phyloP scores from a whole-genome alignment of 2,113 vertebrate genomes.

The Entelurus aequoreus region DNA sequence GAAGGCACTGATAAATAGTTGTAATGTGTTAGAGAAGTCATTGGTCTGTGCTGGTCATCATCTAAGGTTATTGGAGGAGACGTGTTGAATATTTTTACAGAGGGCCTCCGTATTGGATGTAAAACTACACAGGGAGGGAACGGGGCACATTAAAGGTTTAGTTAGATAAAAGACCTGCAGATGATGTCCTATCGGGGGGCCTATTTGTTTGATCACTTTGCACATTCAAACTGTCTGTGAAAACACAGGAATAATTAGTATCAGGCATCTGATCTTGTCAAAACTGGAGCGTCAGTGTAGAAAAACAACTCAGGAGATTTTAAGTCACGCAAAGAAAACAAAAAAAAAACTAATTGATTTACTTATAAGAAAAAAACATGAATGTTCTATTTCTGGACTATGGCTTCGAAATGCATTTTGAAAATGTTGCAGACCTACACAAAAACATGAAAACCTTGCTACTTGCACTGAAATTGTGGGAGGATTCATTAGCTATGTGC shows the following conservation, averaged over 20 bases:
- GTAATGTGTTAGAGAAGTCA: constrained; percentile 33
- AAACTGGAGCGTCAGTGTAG: no score
- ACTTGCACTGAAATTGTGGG: constrained; percentile 37
- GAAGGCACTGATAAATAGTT: constrained; percentile 57
- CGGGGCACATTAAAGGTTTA: constrained; percentile 12
- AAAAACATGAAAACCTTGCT: not conserved
- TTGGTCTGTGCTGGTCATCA: constrained; percentile 40
- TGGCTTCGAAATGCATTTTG: constrained; percentile 21
- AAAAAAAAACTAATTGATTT: not conserved
- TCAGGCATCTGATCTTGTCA: no score
- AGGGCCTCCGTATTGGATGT: constrained; percentile 9
- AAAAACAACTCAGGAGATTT: constrained; percentile 22
- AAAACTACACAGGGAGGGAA: constrained; percentile 11
- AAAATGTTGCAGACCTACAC: constrained; percentile 16
- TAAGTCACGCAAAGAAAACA: not conserved
- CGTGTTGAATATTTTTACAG: constrained; percentile 39
- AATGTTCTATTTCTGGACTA: constrained; percentile 31
- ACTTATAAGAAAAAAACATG: constrained; percentile 9
- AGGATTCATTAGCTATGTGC: constrained; percentile 36
- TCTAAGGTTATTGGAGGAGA: constrained; percentile 45
- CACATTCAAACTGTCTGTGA: constrained; percentile 5
- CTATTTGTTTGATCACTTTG: not conserved
- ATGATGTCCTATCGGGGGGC: constrained; percentile 1
- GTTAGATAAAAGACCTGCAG: constrained; percentile 6
- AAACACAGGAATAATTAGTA: not conserved